Evolutionary conservation across 2,113 vertebrate species (phyloP).

Genomic region (cattle (Bos taurus)): DNA sequence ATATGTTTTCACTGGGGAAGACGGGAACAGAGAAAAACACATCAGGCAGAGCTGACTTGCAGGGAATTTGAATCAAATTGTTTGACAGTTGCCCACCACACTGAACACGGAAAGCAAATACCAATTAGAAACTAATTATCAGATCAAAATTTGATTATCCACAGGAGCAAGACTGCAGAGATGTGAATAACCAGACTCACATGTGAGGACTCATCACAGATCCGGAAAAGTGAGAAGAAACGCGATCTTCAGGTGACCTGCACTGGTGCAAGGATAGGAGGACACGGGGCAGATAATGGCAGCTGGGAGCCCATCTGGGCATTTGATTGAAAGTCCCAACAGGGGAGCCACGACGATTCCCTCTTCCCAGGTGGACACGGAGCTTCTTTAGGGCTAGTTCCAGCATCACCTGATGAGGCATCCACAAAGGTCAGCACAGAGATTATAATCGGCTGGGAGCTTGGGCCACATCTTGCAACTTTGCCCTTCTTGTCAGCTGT

Average conservation of each 20-base stretch:
- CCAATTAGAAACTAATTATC: neutral
- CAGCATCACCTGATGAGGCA: fast-evolving
- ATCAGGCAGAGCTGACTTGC: neutral
- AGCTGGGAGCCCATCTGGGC: neutral
- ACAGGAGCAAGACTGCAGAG: neutral
- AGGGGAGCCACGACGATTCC: neutral
- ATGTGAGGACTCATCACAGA: fast-evolving
- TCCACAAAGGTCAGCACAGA: fast-evolving
- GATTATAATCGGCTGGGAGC: fast-evolving
- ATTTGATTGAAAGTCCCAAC: neutral
- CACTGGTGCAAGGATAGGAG: fast-evolving
- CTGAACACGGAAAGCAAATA: neutral
- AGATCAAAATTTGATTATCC: neutral
- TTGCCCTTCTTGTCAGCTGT: neutral
- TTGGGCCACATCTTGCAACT: fast-evolving
- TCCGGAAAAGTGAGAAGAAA: fast-evolving
- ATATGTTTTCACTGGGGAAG: neutral
- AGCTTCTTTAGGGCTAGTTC: neutral
- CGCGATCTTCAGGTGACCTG: neutral
- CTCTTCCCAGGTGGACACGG: neutral
- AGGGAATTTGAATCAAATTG: neutral
- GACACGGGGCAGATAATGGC: neutral
- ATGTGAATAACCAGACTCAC: neutral
- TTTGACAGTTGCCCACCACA: neutral
- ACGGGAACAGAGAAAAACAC: neutral